A percentile compares a stretch with the other conserved stretches of the same genome.
Evolutionary conservation across 2,113 vertebrate genomes (phyloP).

Genomic region (Hystrix brachyura): DNA sequence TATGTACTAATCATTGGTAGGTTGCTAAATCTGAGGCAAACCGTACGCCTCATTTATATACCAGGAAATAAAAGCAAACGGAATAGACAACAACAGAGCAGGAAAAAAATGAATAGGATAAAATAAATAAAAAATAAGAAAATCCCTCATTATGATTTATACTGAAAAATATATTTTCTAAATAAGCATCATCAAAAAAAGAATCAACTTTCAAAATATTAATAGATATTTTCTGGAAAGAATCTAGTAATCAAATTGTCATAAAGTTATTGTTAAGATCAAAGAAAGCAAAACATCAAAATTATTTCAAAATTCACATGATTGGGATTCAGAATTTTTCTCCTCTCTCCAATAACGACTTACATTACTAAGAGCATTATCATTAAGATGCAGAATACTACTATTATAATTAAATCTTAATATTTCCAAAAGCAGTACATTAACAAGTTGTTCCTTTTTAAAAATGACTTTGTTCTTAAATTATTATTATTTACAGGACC

Average conservation of each 20-base stretch:
- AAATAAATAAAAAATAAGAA: conserved; percentile 45
- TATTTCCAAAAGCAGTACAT: conserved; percentile 27
- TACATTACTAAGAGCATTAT: conserved; percentile 36
- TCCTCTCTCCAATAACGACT: background rate
- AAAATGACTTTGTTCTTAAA: background rate
- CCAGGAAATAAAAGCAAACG: background rate
- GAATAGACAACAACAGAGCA: background rate
- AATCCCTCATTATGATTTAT: conserved; percentile 2
- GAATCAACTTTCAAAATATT: conserved; percentile 31
- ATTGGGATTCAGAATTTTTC: background rate
- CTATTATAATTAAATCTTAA: background rate
- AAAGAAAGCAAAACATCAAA: conserved; percentile 19
- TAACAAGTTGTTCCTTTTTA: conserved; percentile 18
- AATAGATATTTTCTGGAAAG: conserved; percentile 14
- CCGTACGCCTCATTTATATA: background rate
- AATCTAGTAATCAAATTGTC: background rate
- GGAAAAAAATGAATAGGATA: background rate
- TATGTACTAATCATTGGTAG: background rate
- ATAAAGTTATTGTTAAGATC: conserved; percentile 10
- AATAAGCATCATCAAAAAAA: background rate
- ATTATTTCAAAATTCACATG: conserved; percentile 23
- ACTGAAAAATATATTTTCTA: conserved; percentile 45
- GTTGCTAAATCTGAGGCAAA: conserved; percentile 24
- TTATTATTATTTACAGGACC: conserved; percentile 27
- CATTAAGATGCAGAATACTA: conserved; percentile 29